Evolutionary conservation across 2,888 invertebrate genomes (phyloP), one percentile per base, ranked within the genome.

Genomic region (Conus canariensis): DNA sequence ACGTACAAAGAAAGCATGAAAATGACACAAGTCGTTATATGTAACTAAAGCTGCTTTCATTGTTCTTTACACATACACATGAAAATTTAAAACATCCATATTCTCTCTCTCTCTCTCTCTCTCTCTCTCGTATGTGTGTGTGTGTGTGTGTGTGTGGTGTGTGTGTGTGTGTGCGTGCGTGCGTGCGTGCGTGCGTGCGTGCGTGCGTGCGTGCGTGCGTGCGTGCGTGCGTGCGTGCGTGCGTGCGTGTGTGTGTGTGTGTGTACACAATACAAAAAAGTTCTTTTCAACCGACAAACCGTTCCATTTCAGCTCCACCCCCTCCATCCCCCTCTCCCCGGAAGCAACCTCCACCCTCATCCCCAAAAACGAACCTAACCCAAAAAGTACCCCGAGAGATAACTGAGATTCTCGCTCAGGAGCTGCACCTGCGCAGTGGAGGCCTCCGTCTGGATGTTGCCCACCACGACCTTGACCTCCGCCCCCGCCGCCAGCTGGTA

Each of bases 401-500:
- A 87, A 45, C 87, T 87, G 56, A 87, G 87, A 67, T 74, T 74
- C 58, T 87, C 87, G 58, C 58, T 74, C 74, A 74, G 10, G 22
- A 87, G 58, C 70, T 14, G n/a, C 22, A 74, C 74, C 87, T 8
- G 45, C 1, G 87, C 67, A 7, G 59, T 10, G 19, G 30, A n/a
- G 45, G 70, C 3, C n/a, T 74, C 74, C n/a, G 58, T 87, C n/a
- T 74, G 56, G 25, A 87, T 87, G 58, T 58, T n/a, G n/a, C 74
- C 74, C 16, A 87, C 87, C 12, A 87, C 74, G 59, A 59, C 87
- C 87, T 87, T 87, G n/a, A 87, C 87, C 87, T 87, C 87, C 1
- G 87, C 74, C 30, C 87, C 87, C 2, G 45, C 74, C 3, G 58
- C 10, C 16, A 87, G 56, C 2, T 74, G 14, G 74, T 87, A 87